Evolutionary conservation across 1,140 invertebrate species (phyloP), one percentile per base, ranked within the genome.

Genomic region (Tetramorium parvispinum): DNA sequence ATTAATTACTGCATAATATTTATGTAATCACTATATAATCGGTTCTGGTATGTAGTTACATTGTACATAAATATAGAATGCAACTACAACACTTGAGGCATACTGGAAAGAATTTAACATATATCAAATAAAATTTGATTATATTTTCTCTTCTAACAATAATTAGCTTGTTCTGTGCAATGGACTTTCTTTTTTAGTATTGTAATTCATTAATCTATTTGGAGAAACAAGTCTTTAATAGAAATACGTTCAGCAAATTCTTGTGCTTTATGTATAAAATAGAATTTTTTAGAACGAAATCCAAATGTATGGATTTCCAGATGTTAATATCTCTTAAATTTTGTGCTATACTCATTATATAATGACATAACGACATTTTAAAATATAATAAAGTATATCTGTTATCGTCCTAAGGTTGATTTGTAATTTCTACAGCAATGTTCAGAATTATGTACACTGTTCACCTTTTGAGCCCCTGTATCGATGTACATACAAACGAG

Each of bases 351-450:
- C 7, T 53, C 73, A 65, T 27, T 85, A 43, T n/a, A 85, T 85
- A 63, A 70, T 68, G 83, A 82, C 24, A 79, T 71, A 82, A 51
- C 68, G 32, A 65, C 61, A 55, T 40, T 85, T 76, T 49, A 85
- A 85, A 90, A 57, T 73, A 73, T 53, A 86, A 61, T 55, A 85
- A 85, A 90, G 63, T 75, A 75, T 75, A 87, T 88, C 85, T 82
- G 27, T 89, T 82, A 88, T 89, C 77, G 79, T 66, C 2, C 13
- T 57, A 71, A 71, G 55, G 0, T 55, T 85, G 43, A 27, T 65
- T 57, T 43, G 13, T 59, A 24, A 85, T 63, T 43, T n/a, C 51
- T 68, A 76, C 4, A 70, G 68, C 65, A 70, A 85, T 43, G 32
- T 49, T 66, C 46, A 70, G 24, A 66, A 71, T 61, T 87, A 71